These are phyloP conservation scores for Myrmecobius fasciatus DNA, from an alignment of 2,113 vertebrate species.

Conservation along the genomic window DNA sequence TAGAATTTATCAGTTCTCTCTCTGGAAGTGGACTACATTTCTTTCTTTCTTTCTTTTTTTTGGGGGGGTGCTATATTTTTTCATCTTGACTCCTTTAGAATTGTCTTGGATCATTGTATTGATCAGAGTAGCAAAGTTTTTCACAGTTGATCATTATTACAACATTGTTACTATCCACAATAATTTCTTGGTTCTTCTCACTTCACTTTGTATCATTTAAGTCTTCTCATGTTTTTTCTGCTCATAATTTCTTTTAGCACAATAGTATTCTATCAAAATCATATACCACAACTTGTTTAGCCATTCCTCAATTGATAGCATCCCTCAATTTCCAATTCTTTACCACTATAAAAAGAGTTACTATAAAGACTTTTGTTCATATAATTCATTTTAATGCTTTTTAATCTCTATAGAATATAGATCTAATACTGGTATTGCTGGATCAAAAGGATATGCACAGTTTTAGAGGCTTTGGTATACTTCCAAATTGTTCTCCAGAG, in stretches of 20 bases:
- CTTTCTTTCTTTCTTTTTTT: too few relatives aligned
- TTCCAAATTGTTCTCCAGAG: neutral
- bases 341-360: neutral
- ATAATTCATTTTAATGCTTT: neutral
- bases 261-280: neutral
- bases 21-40: neutral
- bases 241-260: neutral
- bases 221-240: neutral
- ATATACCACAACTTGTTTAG: neutral
- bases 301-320: neutral
- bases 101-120: neutral
- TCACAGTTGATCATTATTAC: neutral
- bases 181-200: neutral
- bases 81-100: neutral
- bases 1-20: neutral
- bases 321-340: neutral
- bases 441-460: neutral
- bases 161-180: neutral
- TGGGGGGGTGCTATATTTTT: too few relatives aligned
- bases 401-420: neutral
- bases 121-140: neutral
- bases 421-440: neutral
- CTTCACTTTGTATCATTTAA: neutral
- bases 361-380: neutral
- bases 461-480: neutral